Conservation (phyloP, 2,888 invertebrate species). For the Acleris sparsana region DNA sequence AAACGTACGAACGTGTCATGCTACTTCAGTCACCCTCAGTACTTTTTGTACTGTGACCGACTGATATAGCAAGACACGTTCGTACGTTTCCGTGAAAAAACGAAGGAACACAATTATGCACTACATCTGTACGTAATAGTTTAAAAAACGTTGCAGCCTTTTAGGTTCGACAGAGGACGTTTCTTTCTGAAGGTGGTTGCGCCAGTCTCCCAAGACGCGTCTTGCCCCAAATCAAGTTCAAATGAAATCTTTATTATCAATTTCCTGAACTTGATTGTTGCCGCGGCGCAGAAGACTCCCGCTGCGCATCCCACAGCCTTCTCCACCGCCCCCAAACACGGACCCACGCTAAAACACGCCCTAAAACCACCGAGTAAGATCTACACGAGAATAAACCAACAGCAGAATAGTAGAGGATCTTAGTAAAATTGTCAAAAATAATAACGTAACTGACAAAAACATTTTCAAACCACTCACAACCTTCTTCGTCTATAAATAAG, state of each 20-base stretch:
- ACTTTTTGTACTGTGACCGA: no score
- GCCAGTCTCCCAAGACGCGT: not conserved
- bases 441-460: not conserved
- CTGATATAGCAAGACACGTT: no score
- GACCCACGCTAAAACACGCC: not conserved
- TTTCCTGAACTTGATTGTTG: conserved; percentile 6
- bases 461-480: not conserved
- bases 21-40: no score
- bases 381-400: not conserved
- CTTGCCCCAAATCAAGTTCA: not conserved
- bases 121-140: no score
- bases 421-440: not conserved
- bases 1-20: no score
- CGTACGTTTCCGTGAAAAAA: no score
- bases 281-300: not conserved
- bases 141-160: no score
- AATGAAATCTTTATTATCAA: conserved; percentile 10
- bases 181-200: not conserved
- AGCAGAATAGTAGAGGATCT: not conserved
- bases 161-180: no score
- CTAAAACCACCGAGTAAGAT: not conserved
- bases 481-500: not conserved
- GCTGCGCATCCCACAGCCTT: not conserved
- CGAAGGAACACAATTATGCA: no score
- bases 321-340: not conserved